phyloP scores from a whole-genome alignment of 2,888 invertebrate species.

The Unio delphinus region DNA sequence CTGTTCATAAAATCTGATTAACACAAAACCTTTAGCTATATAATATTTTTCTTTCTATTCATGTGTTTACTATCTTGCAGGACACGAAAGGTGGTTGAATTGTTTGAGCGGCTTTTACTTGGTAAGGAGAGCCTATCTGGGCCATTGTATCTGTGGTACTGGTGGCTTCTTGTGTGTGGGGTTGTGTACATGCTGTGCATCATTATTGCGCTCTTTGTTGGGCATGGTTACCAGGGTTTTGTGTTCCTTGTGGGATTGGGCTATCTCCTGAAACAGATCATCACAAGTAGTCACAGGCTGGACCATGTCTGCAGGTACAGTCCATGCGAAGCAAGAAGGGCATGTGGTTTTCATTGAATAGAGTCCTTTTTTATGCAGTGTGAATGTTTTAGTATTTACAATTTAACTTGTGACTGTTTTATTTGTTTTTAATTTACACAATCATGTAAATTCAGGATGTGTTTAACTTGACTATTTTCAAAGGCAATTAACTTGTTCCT shows the following conservation, averaged over 20 bases:
- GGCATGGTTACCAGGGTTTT: conserved; percentile 44
- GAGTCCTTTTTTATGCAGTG: no score
- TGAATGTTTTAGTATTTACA: no score
- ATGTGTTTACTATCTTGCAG: no score
- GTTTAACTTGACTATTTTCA: no score
- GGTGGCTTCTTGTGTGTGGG: conserved; percentile 51
- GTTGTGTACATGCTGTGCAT: conserved; percentile 37
- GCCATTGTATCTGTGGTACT: conserved; percentile 59
- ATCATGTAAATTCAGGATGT: no score
- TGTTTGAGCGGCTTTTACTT: not conserved
- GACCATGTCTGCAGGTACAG: conserved; percentile 59
- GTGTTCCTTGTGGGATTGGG: conserved; percentile 38
- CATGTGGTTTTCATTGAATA: not conserved
- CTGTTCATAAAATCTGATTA: no score
- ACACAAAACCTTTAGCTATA: no score
- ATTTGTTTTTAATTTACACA: no score
- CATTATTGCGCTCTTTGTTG: conserved; percentile 27
- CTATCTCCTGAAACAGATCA: conserved; percentile 23
- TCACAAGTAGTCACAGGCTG: conserved; percentile 53
- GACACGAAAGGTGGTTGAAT: no score
- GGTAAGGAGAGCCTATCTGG: conserved; percentile 15
- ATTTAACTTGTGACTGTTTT: no score
- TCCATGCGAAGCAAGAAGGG: not conserved
- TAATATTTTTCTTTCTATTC: no score
- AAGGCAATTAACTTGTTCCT: no score